Evolutionary conservation across 2,888 invertebrate genomes (phyloP), one percentile per base, ranked within the genome.

Genomic region (Cantharis nigra): DNA sequence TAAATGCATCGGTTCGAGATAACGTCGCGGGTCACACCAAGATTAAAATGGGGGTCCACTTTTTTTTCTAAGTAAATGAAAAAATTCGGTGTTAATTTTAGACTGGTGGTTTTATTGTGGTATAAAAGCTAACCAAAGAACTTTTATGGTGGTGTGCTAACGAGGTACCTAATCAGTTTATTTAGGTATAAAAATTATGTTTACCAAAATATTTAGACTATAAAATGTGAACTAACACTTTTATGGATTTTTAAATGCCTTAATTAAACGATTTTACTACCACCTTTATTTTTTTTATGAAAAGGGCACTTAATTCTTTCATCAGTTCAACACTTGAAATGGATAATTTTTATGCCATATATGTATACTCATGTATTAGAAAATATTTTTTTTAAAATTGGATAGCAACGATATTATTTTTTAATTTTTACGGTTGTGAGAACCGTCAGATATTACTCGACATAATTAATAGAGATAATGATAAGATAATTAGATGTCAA

Each of bases 81-180:
- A 26, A 49, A 49, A 49, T n/a, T 49, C 3, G 0, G 80, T 80
- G 80, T 80, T 78, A 80, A 80, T 80, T 78, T 75, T 49, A 33
- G n/a, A 74, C 75, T 71, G 73, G 76, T 49, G 49, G 49, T 71
- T 80, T 80, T 80, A 80, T 75, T 72, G 71, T 70, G 30, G 74
- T 75, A 77, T 71, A 78, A 76, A 75, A 65, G 70, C 64, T 28
- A 69, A 14, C 23, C 69, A 14, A 63, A 23, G 70, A 62, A 75
- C 69, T 75, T 63, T 71, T 71, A 33, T 71, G 71, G 26, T 71
- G 72, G 70, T 70, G 20, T 63, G 63, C 67, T 69, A 71, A 78
- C 74, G 63, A 78, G 71, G 18, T 71, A 78, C 75, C 74, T 33
- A 75, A 67, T 67, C 65, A 23, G 74, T 71, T 75, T 71, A 71